Evolutionary conservation across 2,888 invertebrate genomes (phyloP).

Genomic region (Argyresthia albistria): DNA sequence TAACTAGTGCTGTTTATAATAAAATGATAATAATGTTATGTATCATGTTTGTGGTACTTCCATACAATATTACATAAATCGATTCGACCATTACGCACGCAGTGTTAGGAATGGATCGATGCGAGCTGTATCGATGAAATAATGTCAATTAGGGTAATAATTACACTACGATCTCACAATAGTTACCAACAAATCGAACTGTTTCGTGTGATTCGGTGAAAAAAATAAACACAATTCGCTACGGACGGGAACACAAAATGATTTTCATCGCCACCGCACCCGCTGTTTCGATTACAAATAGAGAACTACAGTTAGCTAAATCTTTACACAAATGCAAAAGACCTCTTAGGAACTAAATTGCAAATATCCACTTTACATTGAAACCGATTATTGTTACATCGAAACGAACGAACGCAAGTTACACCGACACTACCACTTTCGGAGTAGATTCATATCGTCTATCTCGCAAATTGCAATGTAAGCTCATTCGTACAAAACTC

Average conservation of each 20-base stretch:
- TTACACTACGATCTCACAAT: neutral
- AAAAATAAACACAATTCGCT: slow-evolving; percentile 40
- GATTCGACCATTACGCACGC: slow-evolving; percentile 35
- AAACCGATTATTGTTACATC: too few species aligned
- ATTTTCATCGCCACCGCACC: slow-evolving; percentile 37
- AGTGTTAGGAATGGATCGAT: slow-evolving; percentile 14
- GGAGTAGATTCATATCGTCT: too few species aligned
- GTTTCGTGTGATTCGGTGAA: slow-evolving; percentile 2
- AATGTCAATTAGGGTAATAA: neutral
- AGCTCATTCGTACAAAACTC: too few species aligned
- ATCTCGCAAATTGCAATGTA: too few species aligned
- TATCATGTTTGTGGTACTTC: neutral
- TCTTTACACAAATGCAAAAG: neutral
- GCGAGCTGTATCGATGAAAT: neutral
- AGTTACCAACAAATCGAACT: neutral
- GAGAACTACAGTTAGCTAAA: too few species aligned
- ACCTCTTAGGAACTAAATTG: too few species aligned
- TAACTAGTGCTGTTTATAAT: slow-evolving; percentile 38
- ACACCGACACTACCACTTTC: too few species aligned
- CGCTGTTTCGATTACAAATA: slow-evolving; percentile 13
- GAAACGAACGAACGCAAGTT: too few species aligned
- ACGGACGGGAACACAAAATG: slow-evolving; percentile 67
- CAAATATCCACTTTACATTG: too few species aligned
- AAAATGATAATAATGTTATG: slow-evolving; percentile 17
- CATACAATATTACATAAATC: slow-evolving; percentile 28